A percentile compares a stretch with the other conserved stretches of the same genome.
Evolutionary conservation across 2,888 invertebrate species (phyloP).

Genomic region (Linyphia triangularis): DNA sequence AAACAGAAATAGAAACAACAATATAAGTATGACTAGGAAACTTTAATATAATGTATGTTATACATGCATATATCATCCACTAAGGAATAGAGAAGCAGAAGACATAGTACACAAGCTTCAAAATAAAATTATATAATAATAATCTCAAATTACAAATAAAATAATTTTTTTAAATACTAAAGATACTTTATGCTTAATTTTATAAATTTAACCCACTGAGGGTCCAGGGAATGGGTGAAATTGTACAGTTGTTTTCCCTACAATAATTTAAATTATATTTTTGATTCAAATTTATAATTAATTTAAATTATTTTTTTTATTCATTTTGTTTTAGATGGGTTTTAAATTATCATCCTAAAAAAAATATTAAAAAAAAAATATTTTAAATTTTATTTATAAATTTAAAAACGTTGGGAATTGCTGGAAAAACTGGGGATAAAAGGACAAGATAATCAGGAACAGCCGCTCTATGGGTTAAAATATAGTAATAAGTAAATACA

Average conservation of each 20-base stretch:
- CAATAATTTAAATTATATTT: background rate
- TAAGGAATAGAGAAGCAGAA: background rate
- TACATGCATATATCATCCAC: background rate
- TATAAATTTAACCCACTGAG: background rate
- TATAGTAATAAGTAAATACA: background rate
- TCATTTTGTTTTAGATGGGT: too few relatives aligned
- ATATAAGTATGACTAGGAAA: background rate
- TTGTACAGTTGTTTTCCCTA: background rate
- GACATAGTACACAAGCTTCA: background rate
- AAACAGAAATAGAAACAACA: background rate
- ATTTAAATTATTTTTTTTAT: too few relatives aligned
- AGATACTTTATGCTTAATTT: background rate
- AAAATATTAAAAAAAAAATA: too few relatives aligned
- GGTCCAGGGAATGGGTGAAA: too few relatives aligned
- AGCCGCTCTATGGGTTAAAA: too few relatives aligned
- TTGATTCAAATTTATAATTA: too few relatives aligned
- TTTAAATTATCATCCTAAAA: too few relatives aligned
- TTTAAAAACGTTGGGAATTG: too few relatives aligned
- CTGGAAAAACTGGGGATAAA: too few relatives aligned
- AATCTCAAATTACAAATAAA: background rate
- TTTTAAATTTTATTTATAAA: too few relatives aligned
- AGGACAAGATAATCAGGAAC: too few relatives aligned
- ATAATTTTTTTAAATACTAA: background rate
- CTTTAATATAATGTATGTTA: background rate
- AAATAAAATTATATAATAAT: background rate